Evolutionary conservation across 2,888 invertebrate genomes (phyloP), one percentile per base, ranked within the genome.

Genomic region (Torymus aiolomorphi): DNA sequence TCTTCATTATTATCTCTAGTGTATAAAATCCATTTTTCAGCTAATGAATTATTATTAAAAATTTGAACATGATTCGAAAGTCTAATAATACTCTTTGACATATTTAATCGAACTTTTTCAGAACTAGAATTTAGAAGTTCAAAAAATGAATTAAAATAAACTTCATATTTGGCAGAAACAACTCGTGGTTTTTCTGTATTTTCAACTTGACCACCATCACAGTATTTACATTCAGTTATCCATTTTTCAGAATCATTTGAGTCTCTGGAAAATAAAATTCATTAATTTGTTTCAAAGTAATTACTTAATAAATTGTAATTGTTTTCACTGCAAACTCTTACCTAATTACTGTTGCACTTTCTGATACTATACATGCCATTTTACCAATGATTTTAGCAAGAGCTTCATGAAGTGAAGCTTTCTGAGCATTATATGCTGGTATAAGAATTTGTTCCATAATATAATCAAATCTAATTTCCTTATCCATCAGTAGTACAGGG

Each of bases 1-100:
- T 84, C 81, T 70, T 83, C 78, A 82, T 89, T 85, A 1, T 84
- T 70, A 83, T 92, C 91, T 49, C 87, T 87, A 51, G 91, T 85
- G 24, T 89, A 88, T 51, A 88, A 83, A 69, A 91, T 85, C 92
- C 92, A 92, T 56, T 88, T 82, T 73, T 86, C 87, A 0, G 90
- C 85, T 12, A 89, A 82, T 70, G 88, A 85, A 57, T 86, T 87
- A 11, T 87, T 87, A 83, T 91, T 89, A 82, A 92, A 92, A 51
- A 86, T 85, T 20, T 85, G 73, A 0, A 91, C 82, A 85, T 92
- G 92, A 84, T 90, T 91, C 2, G 92, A 90, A 67, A 92, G 87
- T 66, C 85, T 83, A n/a, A 89, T 89, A 61, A 92, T 85, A 73
- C 89, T 87, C 76, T 88, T 83, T 1, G 92, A 87, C 71, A 91